A percentile compares a stretch with the other conserved stretches of the same genome.
Evolutionary conservation across 1,140 invertebrate genomes (phyloP).

Genomic region (Diprion similis): DNA sequence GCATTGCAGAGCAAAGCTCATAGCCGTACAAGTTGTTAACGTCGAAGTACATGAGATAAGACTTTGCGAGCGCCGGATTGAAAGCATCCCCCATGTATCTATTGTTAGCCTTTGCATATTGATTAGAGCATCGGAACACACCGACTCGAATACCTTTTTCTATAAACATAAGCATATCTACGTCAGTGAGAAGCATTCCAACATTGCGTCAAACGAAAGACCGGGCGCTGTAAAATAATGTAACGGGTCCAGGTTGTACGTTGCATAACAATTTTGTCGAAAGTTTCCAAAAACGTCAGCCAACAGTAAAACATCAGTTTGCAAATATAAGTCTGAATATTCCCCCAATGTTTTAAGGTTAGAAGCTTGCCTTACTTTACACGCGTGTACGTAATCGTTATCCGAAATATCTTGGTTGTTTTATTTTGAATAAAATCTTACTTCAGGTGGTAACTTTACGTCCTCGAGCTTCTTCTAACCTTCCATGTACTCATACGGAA

Average conservation of each 20-base stretch:
- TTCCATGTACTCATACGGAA: constrained; percentile 44
- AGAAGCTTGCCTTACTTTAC: constrained; percentile 52
- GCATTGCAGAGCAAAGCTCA: constrained; percentile 33
- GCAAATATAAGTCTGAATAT: constrained; percentile 56
- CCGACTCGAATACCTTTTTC: constrained; percentile 50
- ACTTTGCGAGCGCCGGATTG: constrained; percentile 26
- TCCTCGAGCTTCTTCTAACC: constrained; percentile 37
- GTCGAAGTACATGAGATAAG: constrained; percentile 43
- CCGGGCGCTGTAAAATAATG: constrained; percentile 47
- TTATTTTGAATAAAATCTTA: constrained; percentile 48
- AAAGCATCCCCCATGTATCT: constrained; percentile 29
- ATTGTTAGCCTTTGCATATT: constrained; percentile 47
- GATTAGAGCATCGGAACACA: constrained; percentile 44
- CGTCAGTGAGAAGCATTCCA: constrained; percentile 56
- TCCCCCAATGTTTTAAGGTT: constrained; percentile 46
- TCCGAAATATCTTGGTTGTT: constrained; percentile 37
- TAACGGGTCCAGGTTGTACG: constrained; percentile 45
- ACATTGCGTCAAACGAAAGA: constrained; percentile 53
- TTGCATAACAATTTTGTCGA: constrained; percentile 32
- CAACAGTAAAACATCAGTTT: constrained; percentile 54
- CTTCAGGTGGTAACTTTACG: constrained; percentile 40
- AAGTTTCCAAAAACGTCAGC: constrained; percentile 56
- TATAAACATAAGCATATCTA: constrained; percentile 53
- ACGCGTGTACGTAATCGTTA: constrained; percentile 50
- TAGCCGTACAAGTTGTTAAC: constrained; percentile 47